phyloP scores from a whole-genome alignment of 1,140 invertebrate species.

The Bilobella aurantiaca region DNA sequence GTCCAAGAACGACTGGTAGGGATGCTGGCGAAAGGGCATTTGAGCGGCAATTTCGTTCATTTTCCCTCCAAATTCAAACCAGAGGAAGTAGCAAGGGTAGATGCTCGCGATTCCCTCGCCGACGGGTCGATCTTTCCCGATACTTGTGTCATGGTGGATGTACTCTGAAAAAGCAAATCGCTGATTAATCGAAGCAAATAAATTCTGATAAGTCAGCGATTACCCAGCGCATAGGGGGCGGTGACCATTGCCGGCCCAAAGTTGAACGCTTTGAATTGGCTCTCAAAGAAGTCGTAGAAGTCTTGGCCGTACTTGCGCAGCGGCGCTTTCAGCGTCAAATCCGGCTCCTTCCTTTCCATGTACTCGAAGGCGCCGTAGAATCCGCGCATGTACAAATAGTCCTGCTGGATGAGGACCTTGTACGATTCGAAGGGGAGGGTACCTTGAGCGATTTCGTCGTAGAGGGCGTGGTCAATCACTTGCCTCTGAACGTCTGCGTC shows the following conservation, averaged over 20 bases:
- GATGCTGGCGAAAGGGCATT: too few species aligned
- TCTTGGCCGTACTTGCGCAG: neutral
- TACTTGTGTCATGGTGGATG: too few species aligned
- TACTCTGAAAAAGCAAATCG: neutral
- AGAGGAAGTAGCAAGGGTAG: conserved; percentile 1
- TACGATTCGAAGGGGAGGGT: conserved; percentile 4
- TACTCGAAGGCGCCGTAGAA: conserved; percentile 9
- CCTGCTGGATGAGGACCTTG: conserved; percentile 13
- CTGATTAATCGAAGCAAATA: neutral
- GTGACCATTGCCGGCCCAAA: neutral
- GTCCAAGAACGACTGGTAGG: neutral
- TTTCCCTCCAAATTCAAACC: neutral
- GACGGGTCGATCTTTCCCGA: neutral
- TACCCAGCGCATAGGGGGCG: neutral
- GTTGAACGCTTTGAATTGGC: neutral
- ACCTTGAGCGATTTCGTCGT: neutral
- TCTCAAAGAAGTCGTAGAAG: neutral
- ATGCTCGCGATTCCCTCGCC: neutral
- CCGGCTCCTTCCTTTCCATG: conserved; percentile 2
- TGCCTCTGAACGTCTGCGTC: neutral
- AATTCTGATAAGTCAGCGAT: neutral
- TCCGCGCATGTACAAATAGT: conserved; percentile 11
- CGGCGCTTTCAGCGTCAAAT: neutral
- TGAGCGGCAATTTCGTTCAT: neutral
- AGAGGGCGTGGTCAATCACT: conserved; percentile 2